Conservation (phyloP, 2,888 invertebrate species). For the Apantesis nais region DNA sequence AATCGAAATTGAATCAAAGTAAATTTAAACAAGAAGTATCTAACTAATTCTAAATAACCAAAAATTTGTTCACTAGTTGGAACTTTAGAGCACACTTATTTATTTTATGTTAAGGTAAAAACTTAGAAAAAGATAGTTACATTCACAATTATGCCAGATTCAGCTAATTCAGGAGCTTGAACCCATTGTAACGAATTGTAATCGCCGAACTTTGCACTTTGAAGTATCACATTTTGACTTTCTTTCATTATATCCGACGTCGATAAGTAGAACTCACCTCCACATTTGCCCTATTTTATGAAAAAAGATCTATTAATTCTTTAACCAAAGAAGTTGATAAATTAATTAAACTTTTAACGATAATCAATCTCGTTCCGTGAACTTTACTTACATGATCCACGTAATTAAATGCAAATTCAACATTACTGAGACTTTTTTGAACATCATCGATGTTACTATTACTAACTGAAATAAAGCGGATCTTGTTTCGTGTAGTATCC, state of each 20-base stretch:
- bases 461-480: slow-evolving; percentile 41
- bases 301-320: neutral
- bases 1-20: too few species aligned
- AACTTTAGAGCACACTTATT: too few species aligned
- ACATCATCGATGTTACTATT: slow-evolving; percentile 25
- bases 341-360: too few species aligned
- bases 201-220: slow-evolving; percentile 38
- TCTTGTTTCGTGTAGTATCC: slow-evolving; percentile 35
- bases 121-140: too few species aligned
- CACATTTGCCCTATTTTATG: slow-evolving; percentile 46
- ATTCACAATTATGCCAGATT: too few species aligned
- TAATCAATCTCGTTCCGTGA: neutral
- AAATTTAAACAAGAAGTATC: too few species aligned
- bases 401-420: slow-evolving; percentile 1
- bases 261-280: slow-evolving; percentile 38
- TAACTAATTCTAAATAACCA: too few species aligned
- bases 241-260: neutral
- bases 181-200: slow-evolving; percentile 35
- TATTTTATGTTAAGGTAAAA: too few species aligned
- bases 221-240: slow-evolving; percentile 39
- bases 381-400: neutral
- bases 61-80: too few species aligned
- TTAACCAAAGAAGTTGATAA: neutral
- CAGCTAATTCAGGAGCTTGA: slow-evolving; percentile 6
- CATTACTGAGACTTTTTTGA: slow-evolving; percentile 28